Conservation (phyloP, 2,888 invertebrate species). For the Prosopocoilus inquinatus region DNA sequence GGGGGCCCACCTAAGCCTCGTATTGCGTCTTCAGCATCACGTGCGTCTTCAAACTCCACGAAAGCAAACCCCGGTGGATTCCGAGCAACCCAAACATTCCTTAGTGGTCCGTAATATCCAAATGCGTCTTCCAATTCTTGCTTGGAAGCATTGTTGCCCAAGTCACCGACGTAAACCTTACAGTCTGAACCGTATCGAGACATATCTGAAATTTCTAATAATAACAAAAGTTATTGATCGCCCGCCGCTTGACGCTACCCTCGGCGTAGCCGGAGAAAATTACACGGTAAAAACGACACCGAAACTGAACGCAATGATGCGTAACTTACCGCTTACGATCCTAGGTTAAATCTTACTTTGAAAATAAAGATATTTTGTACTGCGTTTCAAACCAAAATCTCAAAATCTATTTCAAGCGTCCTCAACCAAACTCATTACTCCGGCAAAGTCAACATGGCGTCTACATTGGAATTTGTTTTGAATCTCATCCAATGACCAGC, state of each 20-base stretch:
- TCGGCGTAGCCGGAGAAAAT: neutral
- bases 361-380: too few species aligned
- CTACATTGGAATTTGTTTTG: conserved; percentile 19
- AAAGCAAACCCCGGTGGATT: conserved; percentile 96
- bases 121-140: conserved; percentile 93
- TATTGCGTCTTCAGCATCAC: conserved; percentile 92
- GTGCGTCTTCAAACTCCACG: conserved; percentile 89
- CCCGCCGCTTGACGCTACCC: conserved; percentile 7
- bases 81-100: conserved; percentile 97
- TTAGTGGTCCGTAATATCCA: conserved; percentile 85
- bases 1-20: conserved; percentile 51
- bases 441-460: conserved; percentile 14
- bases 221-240: conserved; percentile 10
- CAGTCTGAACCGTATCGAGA: conserved; percentile 82
- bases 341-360: too few species aligned
- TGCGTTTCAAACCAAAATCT: too few species aligned
- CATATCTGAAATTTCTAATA: conserved; percentile 50
- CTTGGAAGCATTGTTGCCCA: conserved; percentile 88
- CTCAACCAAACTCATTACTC: too few species aligned
- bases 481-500: conserved; percentile 16
- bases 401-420: too few species aligned
- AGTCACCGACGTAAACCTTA: conserved; percentile 94
- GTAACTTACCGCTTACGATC: too few species aligned
- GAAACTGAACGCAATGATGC: too few species aligned
- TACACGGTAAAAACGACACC: too few species aligned